Evolutionary conservation across 2,888 invertebrate genomes (phyloP).

Genomic region (Drosophila kokeensis): DNA sequence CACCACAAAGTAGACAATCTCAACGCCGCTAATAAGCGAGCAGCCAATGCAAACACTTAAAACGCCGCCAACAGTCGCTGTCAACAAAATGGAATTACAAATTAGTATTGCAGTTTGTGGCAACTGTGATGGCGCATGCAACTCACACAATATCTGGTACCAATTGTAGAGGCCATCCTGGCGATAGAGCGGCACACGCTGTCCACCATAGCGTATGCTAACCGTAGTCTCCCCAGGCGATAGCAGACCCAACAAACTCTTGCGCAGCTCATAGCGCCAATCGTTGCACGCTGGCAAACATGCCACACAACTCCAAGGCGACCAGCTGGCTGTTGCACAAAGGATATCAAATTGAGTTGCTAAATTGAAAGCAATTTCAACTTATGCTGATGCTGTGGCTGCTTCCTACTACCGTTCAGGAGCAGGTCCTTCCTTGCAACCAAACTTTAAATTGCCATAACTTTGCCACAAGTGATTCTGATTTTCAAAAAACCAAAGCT

Average conservation of each 20-base stretch:
- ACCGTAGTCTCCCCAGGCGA: slow-evolving; percentile 33
- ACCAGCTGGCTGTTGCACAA: slow-evolving; percentile 37
- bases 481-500: neutral
- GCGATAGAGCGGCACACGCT: slow-evolving; percentile 54
- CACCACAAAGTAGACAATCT: slow-evolving; percentile 76
- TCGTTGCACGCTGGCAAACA: slow-evolving; percentile 76
- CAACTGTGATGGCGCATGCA: neutral
- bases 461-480: neutral
- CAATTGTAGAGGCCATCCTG: slow-evolving; percentile 73
- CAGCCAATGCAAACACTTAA: slow-evolving; percentile 82
- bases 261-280: slow-evolving; percentile 60
- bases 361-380: neutral
- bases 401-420: neutral
- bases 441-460: neutral
- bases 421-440: neutral
- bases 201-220: slow-evolving; percentile 59
- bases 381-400: neutral
- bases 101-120: neutral
- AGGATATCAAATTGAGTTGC: neutral
- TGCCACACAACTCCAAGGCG: slow-evolving; percentile 50
- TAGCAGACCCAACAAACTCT: slow-evolving; percentile 46
- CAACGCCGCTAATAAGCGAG: slow-evolving; percentile 80
- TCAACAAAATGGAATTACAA: slow-evolving; percentile 2
- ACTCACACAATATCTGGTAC: slow-evolving; percentile 80
- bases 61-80: slow-evolving; percentile 82